These are phyloP conservation scores for Poecilia latipinna DNA, from an alignment of 2,113 vertebrate species.

Conservation along the genomic window DNA sequence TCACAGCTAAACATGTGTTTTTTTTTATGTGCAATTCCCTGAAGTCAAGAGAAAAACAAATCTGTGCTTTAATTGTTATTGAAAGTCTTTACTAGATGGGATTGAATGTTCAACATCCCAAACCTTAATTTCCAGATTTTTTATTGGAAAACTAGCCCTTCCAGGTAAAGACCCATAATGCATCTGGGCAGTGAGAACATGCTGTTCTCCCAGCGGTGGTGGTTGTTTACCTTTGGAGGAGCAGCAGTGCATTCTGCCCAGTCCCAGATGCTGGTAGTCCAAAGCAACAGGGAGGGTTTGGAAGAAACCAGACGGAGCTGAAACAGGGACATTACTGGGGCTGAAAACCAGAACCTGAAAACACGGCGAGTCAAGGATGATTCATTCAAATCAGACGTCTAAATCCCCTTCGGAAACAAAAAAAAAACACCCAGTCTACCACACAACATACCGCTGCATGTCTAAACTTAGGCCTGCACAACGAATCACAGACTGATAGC, in stretches of 20 bases:
- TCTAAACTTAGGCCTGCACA: not conserved
- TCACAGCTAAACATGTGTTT: conserved; percentile 23
- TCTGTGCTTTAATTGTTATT: not conserved
- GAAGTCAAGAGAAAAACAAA: not conserved
- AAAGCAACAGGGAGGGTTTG: conserved; percentile 70
- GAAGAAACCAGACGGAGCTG: conserved; percentile 70
- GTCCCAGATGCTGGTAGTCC: conserved; percentile 76
- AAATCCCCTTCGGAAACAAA: not conserved
- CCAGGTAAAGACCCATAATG: not conserved
- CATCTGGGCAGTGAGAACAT: not conserved
- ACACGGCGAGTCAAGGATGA: conserved; percentile 75
- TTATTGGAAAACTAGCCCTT: conserved; percentile 14
- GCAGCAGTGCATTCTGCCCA: conserved; percentile 58
- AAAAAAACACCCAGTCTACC: not conserved
- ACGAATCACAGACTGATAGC: not conserved
- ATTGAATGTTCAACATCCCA: conserved; percentile 12
- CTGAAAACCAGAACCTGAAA: conserved; percentile 81
- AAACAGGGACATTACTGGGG: conserved; percentile 82
- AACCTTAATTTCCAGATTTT: not conserved
- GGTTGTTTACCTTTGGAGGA: conserved; percentile 58
- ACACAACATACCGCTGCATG: too few relatives aligned
- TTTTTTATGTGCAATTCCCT: not conserved
- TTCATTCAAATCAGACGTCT: conserved; percentile 15
- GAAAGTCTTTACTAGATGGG: conserved; percentile 8
- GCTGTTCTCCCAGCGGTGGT: conserved; percentile 32